These are phyloP conservation scores for Ariopsis seemanni DNA, from an alignment of 2,113 vertebrate species.

Conservation along the genomic window DNA sequence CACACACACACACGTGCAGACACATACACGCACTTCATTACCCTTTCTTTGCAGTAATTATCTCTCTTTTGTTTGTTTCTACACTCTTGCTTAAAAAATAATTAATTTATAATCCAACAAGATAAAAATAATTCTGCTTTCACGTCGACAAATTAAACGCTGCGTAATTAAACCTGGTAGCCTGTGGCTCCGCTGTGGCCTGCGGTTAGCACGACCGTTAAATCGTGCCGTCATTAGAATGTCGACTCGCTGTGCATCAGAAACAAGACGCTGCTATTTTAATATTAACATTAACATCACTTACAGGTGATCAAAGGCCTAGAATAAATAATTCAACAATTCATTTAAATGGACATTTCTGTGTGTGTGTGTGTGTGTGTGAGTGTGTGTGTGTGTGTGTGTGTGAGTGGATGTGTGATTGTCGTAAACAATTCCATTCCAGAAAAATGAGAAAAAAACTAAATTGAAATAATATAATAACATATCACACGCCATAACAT, in stretches of 20 bases:
- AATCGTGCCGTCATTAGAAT: neutral
- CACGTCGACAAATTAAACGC: slow-evolving; percentile 2
- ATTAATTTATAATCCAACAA: slow-evolving; percentile 14
- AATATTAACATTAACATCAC: neutral
- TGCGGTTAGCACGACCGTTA: neutral
- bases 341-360: too few species aligned
- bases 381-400: neutral
- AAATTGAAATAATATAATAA: too few species aligned
- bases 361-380: neutral
- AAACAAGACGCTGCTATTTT: neutral
- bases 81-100: neutral
- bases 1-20: slow-evolving; percentile 23
- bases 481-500: neutral
- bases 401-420: neutral
- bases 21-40: neutral
- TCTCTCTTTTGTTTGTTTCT: slow-evolving; percentile 7
- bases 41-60: neutral
- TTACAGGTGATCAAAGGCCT: neutral
- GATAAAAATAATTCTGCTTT: slow-evolving; percentile 15
- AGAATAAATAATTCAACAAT: neutral
- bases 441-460: neutral
- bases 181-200: slow-evolving; percentile 6
- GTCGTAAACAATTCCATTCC: too few species aligned
- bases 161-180: slow-evolving; percentile 26
- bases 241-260: too few species aligned